A percentile compares a stretch with the other conserved stretches of the same genome.
These are phyloP conservation scores for Merluccius polli DNA, from an alignment of 2,797 vertebrate genomes.

Conservation along the genomic window DNA sequence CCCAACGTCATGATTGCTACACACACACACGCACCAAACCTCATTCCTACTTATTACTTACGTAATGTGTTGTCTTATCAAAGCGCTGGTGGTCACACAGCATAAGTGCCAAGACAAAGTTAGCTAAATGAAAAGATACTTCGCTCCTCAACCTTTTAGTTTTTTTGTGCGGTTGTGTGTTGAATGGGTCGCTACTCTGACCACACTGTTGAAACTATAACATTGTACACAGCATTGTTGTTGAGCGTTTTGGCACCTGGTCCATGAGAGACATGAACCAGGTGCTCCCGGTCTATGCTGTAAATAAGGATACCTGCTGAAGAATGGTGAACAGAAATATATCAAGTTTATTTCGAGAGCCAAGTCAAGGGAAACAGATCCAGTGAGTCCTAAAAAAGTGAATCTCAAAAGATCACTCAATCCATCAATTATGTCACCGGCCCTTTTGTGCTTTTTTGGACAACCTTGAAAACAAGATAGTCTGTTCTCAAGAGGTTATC, in stretches of 20 bases:
- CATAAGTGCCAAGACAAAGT: neutral
- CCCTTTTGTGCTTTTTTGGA: neutral
- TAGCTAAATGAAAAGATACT: neutral
- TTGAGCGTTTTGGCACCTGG: neutral
- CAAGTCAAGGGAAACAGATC: neutral
- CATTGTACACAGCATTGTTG: neutral
- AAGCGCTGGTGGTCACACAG: neutral
- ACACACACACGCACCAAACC: neutral
- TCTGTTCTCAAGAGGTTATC: neutral
- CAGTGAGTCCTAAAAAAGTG: neutral
- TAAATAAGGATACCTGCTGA: neutral
- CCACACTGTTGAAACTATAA: neutral
- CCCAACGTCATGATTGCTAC: neutral
- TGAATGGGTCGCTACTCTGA: neutral
- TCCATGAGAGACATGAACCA: neutral
- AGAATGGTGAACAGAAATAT: neutral
- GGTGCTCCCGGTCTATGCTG: neutral
- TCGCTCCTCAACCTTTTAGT: neutral
- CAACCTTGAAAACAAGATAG: neutral
- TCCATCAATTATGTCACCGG: neutral
- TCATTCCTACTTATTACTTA: too few relatives aligned
- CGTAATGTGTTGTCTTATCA: neutral
- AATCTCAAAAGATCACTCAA: neutral
- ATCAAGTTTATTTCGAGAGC: neutral
- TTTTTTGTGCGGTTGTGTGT: neutral